A percentile compares a stretch with the other conserved stretches of the same genome.
phyloP scores from a whole-genome alignment of 2,797 vertebrate genomes.

The Phaenicophaeus curvirostris region DNA sequence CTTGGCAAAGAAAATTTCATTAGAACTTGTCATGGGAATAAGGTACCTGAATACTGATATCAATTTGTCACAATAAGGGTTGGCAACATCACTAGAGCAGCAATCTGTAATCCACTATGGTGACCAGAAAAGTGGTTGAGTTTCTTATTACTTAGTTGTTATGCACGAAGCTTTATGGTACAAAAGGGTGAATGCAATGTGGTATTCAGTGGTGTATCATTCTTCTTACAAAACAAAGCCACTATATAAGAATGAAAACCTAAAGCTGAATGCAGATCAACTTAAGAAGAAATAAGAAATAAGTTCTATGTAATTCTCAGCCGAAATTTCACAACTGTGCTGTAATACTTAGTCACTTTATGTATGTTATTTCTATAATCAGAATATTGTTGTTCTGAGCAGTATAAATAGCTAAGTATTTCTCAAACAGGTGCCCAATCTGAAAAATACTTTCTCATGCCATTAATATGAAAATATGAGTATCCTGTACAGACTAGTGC shows the following conservation, averaged over 20 bases:
- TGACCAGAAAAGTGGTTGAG: background rate
- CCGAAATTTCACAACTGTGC: background rate
- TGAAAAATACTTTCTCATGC: background rate
- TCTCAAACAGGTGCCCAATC: background rate
- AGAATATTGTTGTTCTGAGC: background rate
- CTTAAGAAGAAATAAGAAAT: background rate
- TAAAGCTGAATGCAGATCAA: background rate
- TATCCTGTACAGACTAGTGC: too few species aligned
- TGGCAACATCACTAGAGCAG: conserved; percentile 8
- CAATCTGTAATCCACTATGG: conserved; percentile 19
- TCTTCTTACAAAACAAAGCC: background rate
- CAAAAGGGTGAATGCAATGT: background rate
- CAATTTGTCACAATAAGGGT: conserved; percentile 51
- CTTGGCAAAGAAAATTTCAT: conserved; percentile 65
- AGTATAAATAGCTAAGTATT: background rate
- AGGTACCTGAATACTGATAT: conserved; percentile 20
- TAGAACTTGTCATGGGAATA: conserved; percentile 56
- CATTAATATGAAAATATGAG: background rate
- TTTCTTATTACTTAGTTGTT: conserved; percentile 5
- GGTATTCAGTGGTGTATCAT: background rate
- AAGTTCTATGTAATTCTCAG: background rate
- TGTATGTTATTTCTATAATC: background rate
- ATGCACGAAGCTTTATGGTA: background rate
- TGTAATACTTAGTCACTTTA: background rate
- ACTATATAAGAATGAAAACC: background rate